Base-by-base conservation (phyloP, 2,888 invertebrate species). In the Brenthis hecate region DNA sequence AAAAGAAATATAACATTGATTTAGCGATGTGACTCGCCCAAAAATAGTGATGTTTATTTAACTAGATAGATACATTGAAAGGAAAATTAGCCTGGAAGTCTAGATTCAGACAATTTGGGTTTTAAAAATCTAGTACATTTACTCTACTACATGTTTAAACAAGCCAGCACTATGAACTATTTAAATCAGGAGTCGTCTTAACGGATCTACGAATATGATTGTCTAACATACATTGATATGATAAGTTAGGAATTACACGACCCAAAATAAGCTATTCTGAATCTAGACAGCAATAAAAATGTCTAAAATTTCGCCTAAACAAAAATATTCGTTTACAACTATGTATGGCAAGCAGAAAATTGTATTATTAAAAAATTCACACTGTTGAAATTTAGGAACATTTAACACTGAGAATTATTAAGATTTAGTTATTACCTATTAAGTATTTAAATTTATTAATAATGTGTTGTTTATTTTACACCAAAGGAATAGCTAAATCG, bases 321-420 rank as follows among this genome's bases (percentile, higher is more conserved):
- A 78, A 78, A 82, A 80, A 83, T 80, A 80, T 80, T 76, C 81
- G 68, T 80, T 85, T 85, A 84, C 80, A 73, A 78, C 80, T 81
- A 81, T 83, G 80, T 85, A 89, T 91, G 92, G 92, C 92, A 92
- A 92, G 92, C 91, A 85, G 86, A 85, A 80, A 78, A 79, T 83
- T 78, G 82, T 83, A 85, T 81, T 80, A 79, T 85, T 80, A 82
- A 86, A 87, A 86, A 85, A 84, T 85, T 86, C 85, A 86, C 87
- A 86, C 81, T 87, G 87, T 87, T 90, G 82, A 86, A 91, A 89
- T 92, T 91, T 92, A 92, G 92, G 92, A 92, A 92, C 92, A 91
- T 92, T 90, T 86, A 91, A 92, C 91, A 92, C 85, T 90, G 90
- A 91, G 90, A 91, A 86, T 88, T 88, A 87, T 87, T 87, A 85